Percentiles rank a stretch among this genome's conserved stretches.
Conservation (phyloP, 92 coral and sea anemone species). For the Anthopleura xanthogrammica region DNA sequence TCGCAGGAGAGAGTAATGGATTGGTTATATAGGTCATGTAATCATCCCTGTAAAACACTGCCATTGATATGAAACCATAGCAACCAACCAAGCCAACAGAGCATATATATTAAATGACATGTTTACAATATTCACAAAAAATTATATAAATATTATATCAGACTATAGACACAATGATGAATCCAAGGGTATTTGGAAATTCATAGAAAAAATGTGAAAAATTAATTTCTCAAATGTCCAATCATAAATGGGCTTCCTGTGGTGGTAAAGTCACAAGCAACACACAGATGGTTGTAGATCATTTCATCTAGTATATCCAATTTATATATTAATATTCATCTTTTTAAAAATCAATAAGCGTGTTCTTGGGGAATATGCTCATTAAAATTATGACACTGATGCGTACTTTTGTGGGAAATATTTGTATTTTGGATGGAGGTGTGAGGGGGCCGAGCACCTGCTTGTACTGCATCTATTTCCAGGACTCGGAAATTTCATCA, state of each 20-base stretch:
- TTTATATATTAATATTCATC: too few species aligned
- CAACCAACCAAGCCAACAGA: conserved; percentile 1
- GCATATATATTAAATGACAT: background rate
- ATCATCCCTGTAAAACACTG: conserved; percentile 59
- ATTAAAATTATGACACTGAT: too few species aligned
- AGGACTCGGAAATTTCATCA: too few species aligned
- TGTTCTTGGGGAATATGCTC: too few species aligned
- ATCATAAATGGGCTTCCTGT: background rate
- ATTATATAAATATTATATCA: background rate
- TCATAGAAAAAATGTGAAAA: background rate
- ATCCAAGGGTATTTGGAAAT: background rate
- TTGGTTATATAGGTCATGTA: conserved; percentile 76
- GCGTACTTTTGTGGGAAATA: too few species aligned
- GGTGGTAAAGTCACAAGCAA: background rate
- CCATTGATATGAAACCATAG: conserved; percentile 62
- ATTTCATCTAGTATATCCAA: too few species aligned
- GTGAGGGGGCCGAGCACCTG: too few species aligned
- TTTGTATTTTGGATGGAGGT: too few species aligned
- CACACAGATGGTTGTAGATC: background rate
- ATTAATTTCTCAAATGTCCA: background rate
- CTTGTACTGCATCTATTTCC: too few species aligned
- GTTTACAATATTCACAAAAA: background rate
- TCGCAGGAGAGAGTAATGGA: conserved; percentile 77
- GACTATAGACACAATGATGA: background rate
- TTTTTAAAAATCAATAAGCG: too few species aligned